Base-by-base conservation (phyloP, 2,113 vertebrate species). In the Hypomesus transpacificus region DNA sequence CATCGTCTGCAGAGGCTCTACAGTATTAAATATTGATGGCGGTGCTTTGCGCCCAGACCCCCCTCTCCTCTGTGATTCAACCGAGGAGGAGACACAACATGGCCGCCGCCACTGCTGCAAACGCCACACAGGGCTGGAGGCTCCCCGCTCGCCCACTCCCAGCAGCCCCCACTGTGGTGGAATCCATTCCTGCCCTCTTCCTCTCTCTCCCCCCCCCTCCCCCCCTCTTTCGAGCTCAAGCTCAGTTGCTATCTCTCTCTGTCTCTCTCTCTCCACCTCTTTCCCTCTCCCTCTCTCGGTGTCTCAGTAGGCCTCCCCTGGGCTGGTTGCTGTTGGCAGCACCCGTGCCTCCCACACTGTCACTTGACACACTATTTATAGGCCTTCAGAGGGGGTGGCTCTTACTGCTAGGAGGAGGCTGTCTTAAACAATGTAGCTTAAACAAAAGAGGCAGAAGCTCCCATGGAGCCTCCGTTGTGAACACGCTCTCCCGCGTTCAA, bases 281-380 rank as follows among this genome's bases (percentile, higher is more conserved):
- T 68, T 70, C 81, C 68, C 59, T 70, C 65, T 71, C 73, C 80
- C 66, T 81, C 79, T 82, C 75, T 66, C 80, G 64, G 8, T 78
- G 76, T 89, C 80, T 87, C 82, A 79, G 72, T 84, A 84, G 87
- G 86, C 84, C 87, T 90, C 84, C 88, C 87, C 87, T 84, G 85
- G 85, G 85, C 85, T 87, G 82, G 86, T 90, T 86, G 89, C 89
- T 87, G 88, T 88, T 88, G 85, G 88, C 88, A 90, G 89, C 84
- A 85, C 84, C 87, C 85, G 85, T 88, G 82, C 87, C 89, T 90
- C 88, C 87, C 85, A 87, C 87, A 87, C 87, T 88, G 88, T 90
- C 89, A 90, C 88, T 90, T 90, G 88, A 86, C 87, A 82, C 82
- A 80, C 89, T 90, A 90, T 90, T 90, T 89, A 89, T 90, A 90